Evolutionary conservation across 2,113 vertebrate genomes (phyloP).

Genomic region (Microtus oregoni): DNA sequence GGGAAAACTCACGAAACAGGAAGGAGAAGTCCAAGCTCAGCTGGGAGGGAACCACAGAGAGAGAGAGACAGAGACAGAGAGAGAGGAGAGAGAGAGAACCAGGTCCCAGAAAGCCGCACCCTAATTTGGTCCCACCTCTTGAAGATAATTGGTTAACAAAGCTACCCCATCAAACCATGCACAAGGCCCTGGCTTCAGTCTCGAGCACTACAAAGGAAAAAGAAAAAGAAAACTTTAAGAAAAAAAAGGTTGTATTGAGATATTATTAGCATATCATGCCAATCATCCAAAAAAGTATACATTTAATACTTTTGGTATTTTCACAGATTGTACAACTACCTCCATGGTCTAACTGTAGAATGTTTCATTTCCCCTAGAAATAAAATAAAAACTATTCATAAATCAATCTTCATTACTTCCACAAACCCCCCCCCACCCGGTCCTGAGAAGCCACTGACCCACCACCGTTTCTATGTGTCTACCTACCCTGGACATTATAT

Average conservation of each 20-base stretch:
- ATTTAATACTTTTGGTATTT: not conserved
- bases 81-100: too few species aligned
- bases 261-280: not conserved
- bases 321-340: not conserved
- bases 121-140: too few species aligned
- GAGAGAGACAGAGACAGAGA: too few species aligned
- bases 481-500: too few species aligned
- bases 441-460: not conserved
- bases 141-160: too few species aligned
- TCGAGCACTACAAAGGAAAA: not conserved
- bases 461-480: not conserved
- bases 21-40: too few species aligned
- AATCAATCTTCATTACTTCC: not conserved
- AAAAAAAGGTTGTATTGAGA: not conserved
- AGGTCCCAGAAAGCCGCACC: too few species aligned
- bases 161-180: too few species aligned
- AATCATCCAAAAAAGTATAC: not conserved
- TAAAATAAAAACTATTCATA: not conserved
- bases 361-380: not conserved
- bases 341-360: not conserved
- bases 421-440: fast-evolving
- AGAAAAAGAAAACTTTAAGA: not conserved
- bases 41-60: too few species aligned
- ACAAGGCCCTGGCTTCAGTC: not conserved
- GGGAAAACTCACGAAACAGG: too few species aligned